Percentiles rank a stretch among this genome's conserved stretches.
phyloP scores from a whole-genome alignment of 37 sponge, comb jelly and placozoan species.

The Haliclona indistincta region DNA sequence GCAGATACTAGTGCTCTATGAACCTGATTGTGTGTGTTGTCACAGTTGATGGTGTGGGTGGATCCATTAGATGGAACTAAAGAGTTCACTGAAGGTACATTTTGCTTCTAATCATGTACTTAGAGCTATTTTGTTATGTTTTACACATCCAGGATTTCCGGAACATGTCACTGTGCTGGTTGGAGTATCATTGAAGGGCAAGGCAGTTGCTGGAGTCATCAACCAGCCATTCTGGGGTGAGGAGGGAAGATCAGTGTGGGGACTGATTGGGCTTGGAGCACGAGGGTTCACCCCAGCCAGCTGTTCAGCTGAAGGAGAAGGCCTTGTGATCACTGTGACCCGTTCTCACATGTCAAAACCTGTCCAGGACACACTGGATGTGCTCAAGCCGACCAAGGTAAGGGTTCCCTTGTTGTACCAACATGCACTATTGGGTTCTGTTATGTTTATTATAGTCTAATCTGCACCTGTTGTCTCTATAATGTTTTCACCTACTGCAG shows the following conservation, averaged over 20 bases:
- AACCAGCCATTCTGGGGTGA: slow-evolving; percentile 82
- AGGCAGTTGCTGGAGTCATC: slow-evolving; percentile 89
- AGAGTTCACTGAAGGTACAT: slow-evolving; percentile 89
- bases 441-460: neutral
- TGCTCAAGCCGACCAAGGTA: slow-evolving; percentile 42
- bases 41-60: slow-evolving; percentile 89
- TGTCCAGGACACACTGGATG: slow-evolving; percentile 40
- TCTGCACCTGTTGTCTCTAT: neutral
- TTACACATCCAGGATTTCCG: slow-evolving; percentile 35
- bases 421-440: neutral
- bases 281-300: slow-evolving; percentile 32
- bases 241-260: slow-evolving; percentile 88
- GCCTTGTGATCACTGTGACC: slow-evolving; percentile 38
- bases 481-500: slow-evolving; percentile 3
- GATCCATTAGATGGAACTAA: slow-evolving; percentile 99
- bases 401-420: neutral
- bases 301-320: neutral
- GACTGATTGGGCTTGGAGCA: slow-evolving; percentile 78
- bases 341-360: slow-evolving; percentile 59
- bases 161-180: slow-evolving; percentile 92
- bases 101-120: neutral
- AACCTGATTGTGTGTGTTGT: neutral
- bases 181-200: slow-evolving; percentile 82
- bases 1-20: neutral
- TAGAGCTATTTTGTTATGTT: neutral